Conservation (phyloP, 1,140 invertebrate genomes). For the Caenorhabditis elegans region WBcel235 BX284604.4:13068501-13069000, state of each 20-base stretch:
- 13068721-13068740: not conserved
- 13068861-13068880: not conserved
- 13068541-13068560: slow-evolving; percentile 6
- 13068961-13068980: slow-evolving; percentile 5
- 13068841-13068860: too few species aligned
- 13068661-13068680: slow-evolving; percentile 14
- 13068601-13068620: not conserved
- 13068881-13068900: slow-evolving; percentile 13
- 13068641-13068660: slow-evolving; percentile 11
- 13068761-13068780: not conserved
- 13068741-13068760: not conserved
- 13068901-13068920: slow-evolving; percentile 12
- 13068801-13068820: not conserved
- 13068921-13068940: slow-evolving; percentile 26
- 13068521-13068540: not conserved
- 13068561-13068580: too few species aligned
- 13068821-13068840: too few species aligned
- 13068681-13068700: not conserved
- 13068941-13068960: not conserved
- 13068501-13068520: too few species aligned
- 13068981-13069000: slow-evolving; percentile 29
- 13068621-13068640: not conserved
- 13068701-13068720: slow-evolving; percentile 19
- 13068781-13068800: not conserved
- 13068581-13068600: not conserved